A percentile compares a stretch with the other conserved stretches of the same genome.
These are phyloP conservation scores for Andrena fulva DNA, from an alignment of 2,888 invertebrate genomes.

Conservation along the genomic window DNA sequence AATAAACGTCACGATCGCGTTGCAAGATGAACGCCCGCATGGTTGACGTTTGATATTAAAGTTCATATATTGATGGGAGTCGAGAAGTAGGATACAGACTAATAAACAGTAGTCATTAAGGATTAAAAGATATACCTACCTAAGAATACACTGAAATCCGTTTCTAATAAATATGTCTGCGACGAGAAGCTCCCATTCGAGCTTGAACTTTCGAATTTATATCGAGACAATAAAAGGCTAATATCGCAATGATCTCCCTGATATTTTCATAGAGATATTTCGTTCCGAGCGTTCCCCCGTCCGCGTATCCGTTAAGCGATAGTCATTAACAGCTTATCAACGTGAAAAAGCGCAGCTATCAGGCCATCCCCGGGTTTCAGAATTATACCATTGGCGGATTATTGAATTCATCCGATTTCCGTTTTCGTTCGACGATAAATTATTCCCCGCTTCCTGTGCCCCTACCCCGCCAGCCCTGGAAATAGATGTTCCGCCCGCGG, in stretches of 20 bases:
- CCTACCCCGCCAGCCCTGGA: neutral
- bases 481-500: constrained; percentile 36
- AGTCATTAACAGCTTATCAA: constrained; percentile 7
- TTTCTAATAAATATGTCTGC: neutral
- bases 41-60: no score
- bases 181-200: neutral
- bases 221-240: no score
- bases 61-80: no score
- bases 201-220: no score
- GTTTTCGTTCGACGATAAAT: constrained; percentile 44
- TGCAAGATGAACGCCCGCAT: neutral
- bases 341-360: constrained; percentile 22
- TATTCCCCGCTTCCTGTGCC: constrained; percentile 26
- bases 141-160: neutral
- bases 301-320: neutral
- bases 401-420: constrained; percentile 48
- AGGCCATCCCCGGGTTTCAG: neutral
- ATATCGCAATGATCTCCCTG: neutral
- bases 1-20: constrained; percentile 26
- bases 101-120: no score
- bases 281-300: neutral
- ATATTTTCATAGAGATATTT: neutral
- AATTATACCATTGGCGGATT: constrained; percentile 25
- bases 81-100: neutral
- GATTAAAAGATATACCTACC: no score